These are phyloP conservation scores for Thamnophis elegans DNA, from an alignment of 2,797 vertebrate species.

Conservation along the genomic window DNA sequence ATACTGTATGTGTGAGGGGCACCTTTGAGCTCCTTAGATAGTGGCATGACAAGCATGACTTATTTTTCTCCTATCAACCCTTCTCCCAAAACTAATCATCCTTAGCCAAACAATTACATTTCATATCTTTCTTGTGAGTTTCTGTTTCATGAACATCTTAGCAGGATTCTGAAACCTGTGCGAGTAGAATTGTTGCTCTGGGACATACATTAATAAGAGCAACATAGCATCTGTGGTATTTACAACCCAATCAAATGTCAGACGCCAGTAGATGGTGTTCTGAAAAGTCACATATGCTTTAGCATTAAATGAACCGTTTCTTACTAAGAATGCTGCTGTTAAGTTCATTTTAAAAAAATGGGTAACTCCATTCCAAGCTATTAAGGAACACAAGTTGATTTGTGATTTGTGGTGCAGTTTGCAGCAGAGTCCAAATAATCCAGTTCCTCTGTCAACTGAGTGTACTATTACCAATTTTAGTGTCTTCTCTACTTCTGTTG, in stretches of 20 bases:
- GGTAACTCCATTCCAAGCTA: neutral
- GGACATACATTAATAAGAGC: neutral
- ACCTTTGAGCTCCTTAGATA: neutral
- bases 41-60: slow-evolving; percentile 1
- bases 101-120: neutral
- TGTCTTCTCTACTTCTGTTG: neutral
- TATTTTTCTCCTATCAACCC: slow-evolving; percentile 6
- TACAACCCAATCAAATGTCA: neutral
- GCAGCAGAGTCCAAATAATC: neutral
- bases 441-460: neutral
- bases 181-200: neutral
- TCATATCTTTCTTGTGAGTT: neutral
- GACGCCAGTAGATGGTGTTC: neutral
- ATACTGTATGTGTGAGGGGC: too few relatives aligned
- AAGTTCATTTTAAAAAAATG: neutral
- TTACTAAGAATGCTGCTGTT: neutral
- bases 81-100: slow-evolving; percentile 1
- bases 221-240: neutral
- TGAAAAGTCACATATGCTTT: neutral
- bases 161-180: neutral
- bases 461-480: neutral
- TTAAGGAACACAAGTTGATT: neutral
- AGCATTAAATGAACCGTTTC: neutral
- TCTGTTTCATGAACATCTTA: neutral
- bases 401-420: neutral